Conservation (phyloP, 2,888 invertebrate species). For the Troilus luridus region DNA sequence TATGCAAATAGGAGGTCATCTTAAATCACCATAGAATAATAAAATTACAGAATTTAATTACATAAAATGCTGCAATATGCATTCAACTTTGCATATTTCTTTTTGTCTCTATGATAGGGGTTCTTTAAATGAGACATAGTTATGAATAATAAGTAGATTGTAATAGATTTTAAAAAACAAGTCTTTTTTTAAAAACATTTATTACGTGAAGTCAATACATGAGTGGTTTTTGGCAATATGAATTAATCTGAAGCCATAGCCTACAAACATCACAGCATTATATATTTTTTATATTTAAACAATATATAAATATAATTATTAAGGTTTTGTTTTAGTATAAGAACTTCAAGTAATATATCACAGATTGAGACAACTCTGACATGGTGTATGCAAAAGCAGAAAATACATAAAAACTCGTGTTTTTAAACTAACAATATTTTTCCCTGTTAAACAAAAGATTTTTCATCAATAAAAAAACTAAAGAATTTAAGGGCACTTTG, state of each 20-base stretch:
- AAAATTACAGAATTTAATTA: too few species aligned
- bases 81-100: background rate
- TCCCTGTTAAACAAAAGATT: background rate
- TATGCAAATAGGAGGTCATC: background rate
- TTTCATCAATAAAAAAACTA: background rate
- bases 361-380: slow-evolving; percentile 36
- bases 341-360: slow-evolving; percentile 38
- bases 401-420: slow-evolving; percentile 3
- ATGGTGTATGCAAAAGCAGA: slow-evolving; percentile 25
- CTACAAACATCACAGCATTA: slow-evolving; percentile 30
- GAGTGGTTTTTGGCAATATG: slow-evolving; percentile 33
- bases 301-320: slow-evolving; percentile 36
- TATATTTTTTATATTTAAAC: slow-evolving; percentile 23
- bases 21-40: too few species aligned
- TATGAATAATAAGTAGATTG: background rate
- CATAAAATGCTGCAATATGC: background rate
- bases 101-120: background rate
- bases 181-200: background rate
- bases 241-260: slow-evolving; percentile 34
- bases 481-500: slow-evolving; percentile 14
- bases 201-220: slow-evolving; percentile 29
- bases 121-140: too few species aligned
- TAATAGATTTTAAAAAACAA: background rate
- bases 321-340: slow-evolving; percentile 4
- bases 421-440: background rate